These are phyloP conservation scores for Odocoileus virginianus DNA, from an alignment of 2,113 vertebrate genomes.

Conservation along the genomic window DNA sequence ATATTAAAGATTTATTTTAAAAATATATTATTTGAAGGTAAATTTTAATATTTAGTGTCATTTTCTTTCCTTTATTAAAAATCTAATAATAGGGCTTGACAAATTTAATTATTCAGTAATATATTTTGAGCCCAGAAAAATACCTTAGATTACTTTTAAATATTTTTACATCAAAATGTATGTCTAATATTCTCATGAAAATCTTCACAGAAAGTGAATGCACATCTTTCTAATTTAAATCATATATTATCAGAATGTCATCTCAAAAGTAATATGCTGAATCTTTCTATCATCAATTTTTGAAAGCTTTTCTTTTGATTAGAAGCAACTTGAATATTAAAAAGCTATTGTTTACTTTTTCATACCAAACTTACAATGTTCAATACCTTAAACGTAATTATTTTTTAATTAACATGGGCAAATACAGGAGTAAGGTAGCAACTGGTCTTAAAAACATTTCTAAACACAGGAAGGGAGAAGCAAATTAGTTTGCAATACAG, in stretches of 20 bases:
- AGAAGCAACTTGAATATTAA: neutral
- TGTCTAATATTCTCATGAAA: neutral
- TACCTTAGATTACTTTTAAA: neutral
- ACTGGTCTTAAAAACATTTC: neutral
- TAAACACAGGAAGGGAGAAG: neutral
- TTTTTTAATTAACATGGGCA: neutral
- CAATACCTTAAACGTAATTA: neutral
- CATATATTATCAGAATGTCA: constrained; percentile 18
- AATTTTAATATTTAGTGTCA: neutral
- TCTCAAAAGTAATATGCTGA: neutral
- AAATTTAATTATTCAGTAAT: constrained; percentile 21
- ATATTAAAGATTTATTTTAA: constrained; percentile 18
- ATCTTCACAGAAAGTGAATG: constrained; percentile 28
- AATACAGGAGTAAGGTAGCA: neutral
- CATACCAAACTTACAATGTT: neutral
- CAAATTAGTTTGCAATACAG: neutral
- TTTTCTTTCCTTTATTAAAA: constrained; percentile 16
- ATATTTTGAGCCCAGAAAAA: neutral
- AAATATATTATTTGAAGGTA: neutral
- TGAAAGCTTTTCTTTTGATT: neutral
- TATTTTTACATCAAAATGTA: constrained; percentile 26
- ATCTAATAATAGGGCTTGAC: neutral
- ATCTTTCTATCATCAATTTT: neutral
- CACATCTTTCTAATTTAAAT: neutral
- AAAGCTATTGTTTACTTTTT: constrained; percentile 1